Evolutionary conservation across 2,888 invertebrate genomes (phyloP), one percentile per base, ranked within the genome.

Genomic region (Dicyrtomina minuta): DNA sequence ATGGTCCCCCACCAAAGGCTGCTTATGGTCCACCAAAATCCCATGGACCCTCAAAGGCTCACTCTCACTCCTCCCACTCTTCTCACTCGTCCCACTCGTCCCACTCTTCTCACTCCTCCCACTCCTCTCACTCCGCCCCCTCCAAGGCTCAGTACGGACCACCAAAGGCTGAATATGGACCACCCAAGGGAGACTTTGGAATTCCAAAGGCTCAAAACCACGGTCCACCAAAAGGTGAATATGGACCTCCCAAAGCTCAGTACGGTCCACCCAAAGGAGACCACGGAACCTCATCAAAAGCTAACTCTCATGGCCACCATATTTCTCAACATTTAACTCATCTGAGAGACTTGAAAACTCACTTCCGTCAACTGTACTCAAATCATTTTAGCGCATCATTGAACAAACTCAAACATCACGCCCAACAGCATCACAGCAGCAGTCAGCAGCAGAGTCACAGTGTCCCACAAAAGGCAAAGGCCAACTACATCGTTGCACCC

Each of bases 401-500:
- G 4, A 33, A 33, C 33, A 33, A 8, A 3, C 33, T 33, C 33
- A 3, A n/a, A n/a, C n/a, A n/a, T n/a, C n/a, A n/a, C n/a, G n/a
- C n/a, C 33, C 33, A 33, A 33, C 33, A 33, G 33, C 5, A 17
- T 46, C 46, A 46, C 15, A 41, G 71, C 67, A 17, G 26, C 10
- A 39, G 27, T 26, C 56, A 26, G 15, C 5, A 10, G 17, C 15
- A 27, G 1, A 1, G n/a, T 1, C 39, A 41, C 12, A 6, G 41
- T 3, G 12, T 3, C 13, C 69, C 71, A 20, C 53, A 66, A 26
- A 33, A 72, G 41, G 67, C 74, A 17, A 76, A 75, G 56, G 67
- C 74, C 53, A 27, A 51, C 20, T 68, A 68, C 24, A 46, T 62
- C 1, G 77, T 80, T 39, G 80, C 80, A 12, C 80, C 80, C 6